Conservation (phyloP, 2,888 invertebrate genomes). For the Tanytarsus gracilentus region DNA sequence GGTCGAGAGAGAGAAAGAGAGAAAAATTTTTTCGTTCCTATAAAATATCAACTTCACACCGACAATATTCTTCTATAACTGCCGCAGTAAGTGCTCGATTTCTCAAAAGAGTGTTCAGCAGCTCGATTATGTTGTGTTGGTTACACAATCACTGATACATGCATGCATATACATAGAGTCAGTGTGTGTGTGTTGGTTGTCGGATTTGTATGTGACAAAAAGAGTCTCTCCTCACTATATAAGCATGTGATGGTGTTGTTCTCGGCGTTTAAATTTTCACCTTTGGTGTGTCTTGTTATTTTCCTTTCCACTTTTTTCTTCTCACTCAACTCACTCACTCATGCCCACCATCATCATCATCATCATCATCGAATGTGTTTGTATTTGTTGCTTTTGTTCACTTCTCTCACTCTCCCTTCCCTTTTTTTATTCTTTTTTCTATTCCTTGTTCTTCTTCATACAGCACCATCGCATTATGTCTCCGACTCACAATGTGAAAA, state of each 20-base stretch:
- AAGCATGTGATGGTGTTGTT: constrained; percentile 27
- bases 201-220: constrained; percentile 20
- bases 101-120: constrained; percentile 13
- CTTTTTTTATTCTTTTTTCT: not conserved
- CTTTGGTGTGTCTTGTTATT: constrained; percentile 25
- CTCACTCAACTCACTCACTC: not conserved
- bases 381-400: not conserved
- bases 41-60: constrained; percentile 21
- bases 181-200: constrained; percentile 1
- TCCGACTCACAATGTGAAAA: constrained; percentile 3
- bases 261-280: constrained; percentile 27
- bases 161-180: not conserved
- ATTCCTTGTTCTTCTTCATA: too few relatives aligned
- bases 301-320: constrained; percentile 22
- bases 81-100: constrained; percentile 16
- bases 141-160: too few relatives aligned
- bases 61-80: constrained; percentile 27
- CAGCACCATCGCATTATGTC: not conserved
- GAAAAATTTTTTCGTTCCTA: not conserved
- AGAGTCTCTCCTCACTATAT: too few relatives aligned
- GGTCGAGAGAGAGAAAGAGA: not conserved
- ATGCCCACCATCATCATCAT: not conserved
- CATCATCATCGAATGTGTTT: not conserved
- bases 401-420: not conserved
- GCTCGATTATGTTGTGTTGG: too few relatives aligned